Percentiles rank a stretch among this genome's conserved stretches.
These are phyloP conservation scores for Thalassaphorura encarpata DNA, from an alignment of 1,140 invertebrate species.

Conservation along the genomic window DNA sequence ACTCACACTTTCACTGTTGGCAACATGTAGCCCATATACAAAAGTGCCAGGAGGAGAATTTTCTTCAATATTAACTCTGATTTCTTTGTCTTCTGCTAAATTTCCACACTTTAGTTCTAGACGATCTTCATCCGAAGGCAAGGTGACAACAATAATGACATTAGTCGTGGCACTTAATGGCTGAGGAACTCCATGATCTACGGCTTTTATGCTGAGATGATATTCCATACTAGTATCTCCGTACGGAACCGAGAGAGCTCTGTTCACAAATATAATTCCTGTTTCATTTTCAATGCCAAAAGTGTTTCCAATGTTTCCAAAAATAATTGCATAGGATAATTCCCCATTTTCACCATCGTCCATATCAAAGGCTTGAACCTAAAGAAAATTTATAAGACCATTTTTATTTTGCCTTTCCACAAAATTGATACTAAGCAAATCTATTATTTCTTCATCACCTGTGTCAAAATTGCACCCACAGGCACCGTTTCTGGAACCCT, in stretches of 20 bases:
- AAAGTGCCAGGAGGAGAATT: constrained; percentile 65
- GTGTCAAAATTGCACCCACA: constrained; percentile 27
- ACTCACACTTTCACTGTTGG: constrained; percentile 63
- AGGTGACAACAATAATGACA: constrained; percentile 28
- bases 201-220: constrained; percentile 77
- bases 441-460: no score
- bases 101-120: constrained; percentile 23
- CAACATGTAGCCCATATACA: constrained; percentile 63
- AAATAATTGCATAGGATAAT: constrained; percentile 26
- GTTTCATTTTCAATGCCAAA: constrained; percentile 28
- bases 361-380: constrained; percentile 74
- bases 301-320: constrained; percentile 31
- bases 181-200: constrained; percentile 75
- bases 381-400: no score
- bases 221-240: constrained; percentile 70
- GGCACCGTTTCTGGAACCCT: constrained; percentile 30
- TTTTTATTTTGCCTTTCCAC: no score
- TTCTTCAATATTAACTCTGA: constrained; percentile 65
- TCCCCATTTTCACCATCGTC: constrained; percentile 72
- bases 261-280: constrained; percentile 27
- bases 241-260: constrained; percentile 25
- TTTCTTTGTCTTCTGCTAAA: constrained; percentile 47
- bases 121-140: constrained; percentile 27
- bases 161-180: constrained; percentile 27
- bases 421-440: no score